phyloP scores from a whole-genome alignment of 2,888 invertebrate genomes.

The Acronicta psi region DNA sequence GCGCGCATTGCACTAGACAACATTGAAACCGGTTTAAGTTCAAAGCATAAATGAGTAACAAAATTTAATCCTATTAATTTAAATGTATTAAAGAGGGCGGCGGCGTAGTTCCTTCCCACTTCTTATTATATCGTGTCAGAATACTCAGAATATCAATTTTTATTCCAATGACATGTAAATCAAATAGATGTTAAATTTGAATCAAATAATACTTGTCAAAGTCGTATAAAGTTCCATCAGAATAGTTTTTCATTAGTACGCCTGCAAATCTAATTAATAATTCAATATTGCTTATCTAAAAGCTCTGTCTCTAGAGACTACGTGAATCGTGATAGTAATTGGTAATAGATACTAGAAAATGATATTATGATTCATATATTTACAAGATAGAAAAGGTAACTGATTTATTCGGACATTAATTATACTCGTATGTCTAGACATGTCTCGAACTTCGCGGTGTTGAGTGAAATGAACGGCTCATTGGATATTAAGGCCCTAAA shows the following conservation, averaged over 20 bases:
- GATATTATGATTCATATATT: slow-evolving; percentile 25
- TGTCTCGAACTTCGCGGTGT: slow-evolving; percentile 11
- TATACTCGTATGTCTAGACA: slow-evolving; percentile 23
- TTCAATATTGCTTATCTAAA: slow-evolving; percentile 28
- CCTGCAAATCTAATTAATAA: slow-evolving; percentile 16
- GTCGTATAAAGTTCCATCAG: too few species aligned
- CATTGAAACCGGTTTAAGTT: slow-evolving; percentile 25
- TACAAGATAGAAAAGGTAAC: slow-evolving; percentile 6
- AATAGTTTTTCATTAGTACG: too few species aligned
- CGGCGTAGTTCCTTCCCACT: too few species aligned
- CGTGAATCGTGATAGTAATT: slow-evolving; percentile 4
- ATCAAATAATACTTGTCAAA: too few species aligned
- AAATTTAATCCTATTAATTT: not conserved
- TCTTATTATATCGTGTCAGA: too few species aligned
- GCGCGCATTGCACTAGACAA: slow-evolving; percentile 24
- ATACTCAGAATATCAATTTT: too few species aligned
- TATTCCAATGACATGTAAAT: too few species aligned
- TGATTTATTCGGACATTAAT: slow-evolving; percentile 19
- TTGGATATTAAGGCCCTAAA: slow-evolving; percentile 10
- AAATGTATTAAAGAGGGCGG: too few species aligned
- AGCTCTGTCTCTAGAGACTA: slow-evolving; percentile 12
- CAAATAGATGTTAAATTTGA: too few species aligned
- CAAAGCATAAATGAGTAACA: not conserved
- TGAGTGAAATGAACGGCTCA: slow-evolving; percentile 19
- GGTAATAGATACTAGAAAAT: slow-evolving; percentile 27